Base-by-base conservation (phyloP, 2,113 vertebrate species). In the Tautogolabrus adspersus region DNA sequence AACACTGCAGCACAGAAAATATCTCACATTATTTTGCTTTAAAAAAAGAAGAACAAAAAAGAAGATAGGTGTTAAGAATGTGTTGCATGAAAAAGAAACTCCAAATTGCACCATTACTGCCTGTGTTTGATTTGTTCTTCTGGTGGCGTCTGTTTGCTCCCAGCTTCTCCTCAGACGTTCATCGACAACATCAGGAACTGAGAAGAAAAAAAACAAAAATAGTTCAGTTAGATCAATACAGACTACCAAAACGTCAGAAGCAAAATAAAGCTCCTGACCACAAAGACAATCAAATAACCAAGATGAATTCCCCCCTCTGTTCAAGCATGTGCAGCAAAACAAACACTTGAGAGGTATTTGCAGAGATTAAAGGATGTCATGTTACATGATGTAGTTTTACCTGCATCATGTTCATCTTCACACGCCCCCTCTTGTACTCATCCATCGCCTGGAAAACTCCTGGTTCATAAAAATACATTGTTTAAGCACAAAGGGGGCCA, bases 111-210 rank as follows among this genome's bases (percentile, higher is more conserved):
- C 37, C 55, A 18, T 13, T 18, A 10, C 5, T 8, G 66, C n/a
- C 8, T 3, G 46, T 1, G 46, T 65, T 2, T 8, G 7, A 22
- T 86, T 70, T 67, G 77, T 77, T 88, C 77, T 85, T 88, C 68
- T 19, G 37, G 11, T 3, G 77, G 72, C 57, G 37, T 46, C 18
- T 0, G 69, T 49, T 57, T 11, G 21, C 30, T 34, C 30, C 30
- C 30, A 34, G 30, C 30, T 10, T n/a, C 61, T 77, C 74, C 62
- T 95, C 88, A 95, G 42, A 95, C 77, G 5, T 95, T 95, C 95
- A 95, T 95, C 8, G 94, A 88, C 83, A 94, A 44, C 77, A 94
- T 67, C 77, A 95, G 86, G 82, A 95, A 95, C 95, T 95, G 89
- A 15, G 38, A 26, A 15, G 12, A 79, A 73, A 4, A 66, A 34